Base-by-base conservation (phyloP, 2,797 vertebrate species). In the Labroides dimidiatus region DNA sequence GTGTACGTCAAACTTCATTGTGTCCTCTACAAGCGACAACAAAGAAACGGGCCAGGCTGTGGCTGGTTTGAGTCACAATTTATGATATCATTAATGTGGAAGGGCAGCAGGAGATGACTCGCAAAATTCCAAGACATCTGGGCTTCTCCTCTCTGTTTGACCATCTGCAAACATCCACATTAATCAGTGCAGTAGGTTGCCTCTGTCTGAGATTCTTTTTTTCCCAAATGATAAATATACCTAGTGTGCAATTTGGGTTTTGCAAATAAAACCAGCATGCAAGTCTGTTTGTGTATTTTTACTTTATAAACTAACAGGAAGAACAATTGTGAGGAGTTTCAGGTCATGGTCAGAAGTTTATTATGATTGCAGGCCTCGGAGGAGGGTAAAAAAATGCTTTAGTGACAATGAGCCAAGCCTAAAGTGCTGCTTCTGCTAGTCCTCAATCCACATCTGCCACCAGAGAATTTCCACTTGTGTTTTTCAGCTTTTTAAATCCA, bases 401-500 rank as follows among this genome's bases (percentile, higher is more conserved):
- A 27, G 20, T 11, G 61, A 75, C 60, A 17, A 11, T 12, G 37
- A 72, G 81, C 81, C 87, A 86, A 87, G 75, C 72, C 75, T 72
- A 66, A 83, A 87, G 64, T 72, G 75, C 82, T 58, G 81, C 74
- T 78, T 78, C 56, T 79, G 72, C 78, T 83, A 10, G 78, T 80
- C 82, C 70, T 84, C 72, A 1, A n/a, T 83, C 68, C 80, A 80
- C 68, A 66, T 84, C 81, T 81, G 80, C 80, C 75, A 73, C 78
- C 64, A 62, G 70, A 76, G 63, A 77, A 82, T 84, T 87, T 84
- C 77, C 71, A 79, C 77, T 84, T 81, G 72, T 86, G 80, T 81
- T 66, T 69, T 80, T 87, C 64, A 51, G 70, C 69, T 78, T 78
- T n/a, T 82, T 72, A 82, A 87, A 74, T 70, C 43, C 52, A 14